These are phyloP conservation scores for Tadarida brasiliensis DNA, from an alignment of 2,797 vertebrate species.

Conservation along the genomic window DNA sequence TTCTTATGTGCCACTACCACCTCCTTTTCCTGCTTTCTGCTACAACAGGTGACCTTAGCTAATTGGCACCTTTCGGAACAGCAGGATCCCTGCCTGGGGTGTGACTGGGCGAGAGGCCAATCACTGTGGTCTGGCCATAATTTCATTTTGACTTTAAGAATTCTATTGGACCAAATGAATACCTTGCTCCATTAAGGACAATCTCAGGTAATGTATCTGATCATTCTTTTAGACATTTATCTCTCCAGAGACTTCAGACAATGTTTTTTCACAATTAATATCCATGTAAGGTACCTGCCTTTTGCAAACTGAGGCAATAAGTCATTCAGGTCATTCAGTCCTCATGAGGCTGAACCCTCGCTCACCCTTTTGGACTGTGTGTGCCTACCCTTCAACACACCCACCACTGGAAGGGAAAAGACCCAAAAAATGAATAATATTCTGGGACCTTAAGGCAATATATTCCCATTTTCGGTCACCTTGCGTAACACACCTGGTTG, in stretches of 20 bases:
- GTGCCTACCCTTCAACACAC: neutral
- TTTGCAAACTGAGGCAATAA: constrained; percentile 45
- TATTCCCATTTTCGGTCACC: neutral
- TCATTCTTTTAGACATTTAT: constrained; percentile 10
- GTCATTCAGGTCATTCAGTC: neutral
- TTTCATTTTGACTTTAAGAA: constrained; percentile 74
- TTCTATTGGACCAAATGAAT: constrained; percentile 63
- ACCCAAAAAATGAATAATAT: neutral
- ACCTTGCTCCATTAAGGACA: constrained; percentile 63
- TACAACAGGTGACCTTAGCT: constrained; percentile 40
- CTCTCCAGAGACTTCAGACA: constrained; percentile 57
- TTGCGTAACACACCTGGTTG: neutral
- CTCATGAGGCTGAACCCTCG: neutral
- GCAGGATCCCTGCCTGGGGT: constrained; percentile 42
- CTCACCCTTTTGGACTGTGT: neutral
- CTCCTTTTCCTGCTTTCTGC: constrained; percentile 16
- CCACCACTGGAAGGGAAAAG: neutral
- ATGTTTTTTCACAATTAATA: constrained; percentile 57
- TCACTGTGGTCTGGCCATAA: constrained; percentile 57
- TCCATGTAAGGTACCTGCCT: neutral
- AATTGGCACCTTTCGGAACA: neutral
- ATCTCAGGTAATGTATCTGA: constrained; percentile 58
- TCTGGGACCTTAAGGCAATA: neutral
- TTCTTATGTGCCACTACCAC: neutral
- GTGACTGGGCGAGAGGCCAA: constrained; percentile 49